Base-by-base conservation (phyloP, 2,888 invertebrate genomes). In the Nemurella pictetii region DNA sequence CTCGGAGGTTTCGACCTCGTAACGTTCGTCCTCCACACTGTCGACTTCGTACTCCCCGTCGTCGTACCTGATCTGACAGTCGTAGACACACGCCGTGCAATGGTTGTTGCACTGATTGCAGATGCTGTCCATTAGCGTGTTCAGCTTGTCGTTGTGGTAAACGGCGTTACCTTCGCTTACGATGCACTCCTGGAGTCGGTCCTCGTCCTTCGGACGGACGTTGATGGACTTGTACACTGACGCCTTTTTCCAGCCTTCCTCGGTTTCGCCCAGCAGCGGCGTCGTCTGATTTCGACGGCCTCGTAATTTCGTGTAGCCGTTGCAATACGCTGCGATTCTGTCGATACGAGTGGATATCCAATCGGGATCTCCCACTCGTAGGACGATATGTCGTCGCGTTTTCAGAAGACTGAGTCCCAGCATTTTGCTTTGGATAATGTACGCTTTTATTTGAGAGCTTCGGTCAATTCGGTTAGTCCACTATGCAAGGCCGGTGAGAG, bases 271-370 rank as follows among this genome's bases (percentile, higher is more conserved):
- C 4, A 74, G 27, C 9, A 80, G 0, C 20, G 80, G 77, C n/a
- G 85, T 77, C 30, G 80, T 80, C 36, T 80, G 80, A 26, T 26
- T n/a, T 26, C 83, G 29, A 7, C 83, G 81, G 7, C 55, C 72
- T n/a, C 83, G 82, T 3, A 87, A 84, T 55, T 84, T 85, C 7
- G 83, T 84, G 84, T 87, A 86, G 0, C 86, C 86, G 29, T 78
- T 85, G 72, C 85, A 85, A 30, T 85, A 84, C 27, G 85, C 86
- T 3, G 85, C 72, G 85, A 86, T 84, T 81, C 85, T 86, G 80
- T 87, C 85, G 28, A 86, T 80, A 35, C 85, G 74, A 27, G 80
- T 32, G 12, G 85, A 74, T 27, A 87, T 80, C 83, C 85, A 84
- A 72, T 86, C 86, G 12, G 83, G 28, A 32, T 87, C 86, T 29